Evolutionary conservation across 1,140 invertebrate genomes (phyloP).

Genomic region (Drosophila subobscura): DNA sequence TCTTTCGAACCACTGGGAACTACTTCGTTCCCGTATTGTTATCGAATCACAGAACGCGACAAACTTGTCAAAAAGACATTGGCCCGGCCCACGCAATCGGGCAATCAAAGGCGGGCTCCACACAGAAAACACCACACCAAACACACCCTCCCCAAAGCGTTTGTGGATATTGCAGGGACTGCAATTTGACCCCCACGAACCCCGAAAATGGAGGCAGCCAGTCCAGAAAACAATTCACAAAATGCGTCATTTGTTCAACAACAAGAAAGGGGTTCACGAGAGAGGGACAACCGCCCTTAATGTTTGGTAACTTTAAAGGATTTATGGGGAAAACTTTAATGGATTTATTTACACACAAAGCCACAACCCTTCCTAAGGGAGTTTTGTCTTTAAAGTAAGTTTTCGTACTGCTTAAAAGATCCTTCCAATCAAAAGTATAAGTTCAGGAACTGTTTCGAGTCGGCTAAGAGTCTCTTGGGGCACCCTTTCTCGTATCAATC

Average conservation of each 20-base stretch:
- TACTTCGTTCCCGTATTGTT: slow-evolving; percentile 26
- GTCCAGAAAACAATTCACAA: slow-evolving; percentile 10
- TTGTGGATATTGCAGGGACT: slow-evolving; percentile 36
- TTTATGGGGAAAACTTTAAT: no score
- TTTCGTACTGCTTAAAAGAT: no score
- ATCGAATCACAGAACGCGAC: slow-evolving; percentile 48
- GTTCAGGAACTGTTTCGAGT: no score
- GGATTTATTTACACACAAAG: no score
- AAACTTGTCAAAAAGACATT: slow-evolving; percentile 53
- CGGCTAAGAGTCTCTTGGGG: no score
- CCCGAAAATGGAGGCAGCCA: slow-evolving; percentile 1
- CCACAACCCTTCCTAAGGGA: no score
- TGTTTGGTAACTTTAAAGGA: background rate
- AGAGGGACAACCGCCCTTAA: slow-evolving; percentile 11
- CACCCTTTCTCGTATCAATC: no score
- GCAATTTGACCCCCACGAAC: slow-evolving; percentile 34
- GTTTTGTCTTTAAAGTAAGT: no score
- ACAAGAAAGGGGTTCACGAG: background rate
- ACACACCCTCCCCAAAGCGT: background rate
- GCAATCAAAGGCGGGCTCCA: slow-evolving; percentile 39
- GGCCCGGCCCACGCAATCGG: slow-evolving; percentile 44
- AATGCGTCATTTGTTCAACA: slow-evolving; percentile 31
- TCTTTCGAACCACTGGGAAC: slow-evolving; percentile 36
- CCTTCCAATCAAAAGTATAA: no score
- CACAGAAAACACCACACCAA: slow-evolving; percentile 1